A percentile compares a stretch with the other conserved stretches of the same genome.
Conservation (phyloP, 2,888 invertebrate genomes). For the Orchestes rusci region DNA sequence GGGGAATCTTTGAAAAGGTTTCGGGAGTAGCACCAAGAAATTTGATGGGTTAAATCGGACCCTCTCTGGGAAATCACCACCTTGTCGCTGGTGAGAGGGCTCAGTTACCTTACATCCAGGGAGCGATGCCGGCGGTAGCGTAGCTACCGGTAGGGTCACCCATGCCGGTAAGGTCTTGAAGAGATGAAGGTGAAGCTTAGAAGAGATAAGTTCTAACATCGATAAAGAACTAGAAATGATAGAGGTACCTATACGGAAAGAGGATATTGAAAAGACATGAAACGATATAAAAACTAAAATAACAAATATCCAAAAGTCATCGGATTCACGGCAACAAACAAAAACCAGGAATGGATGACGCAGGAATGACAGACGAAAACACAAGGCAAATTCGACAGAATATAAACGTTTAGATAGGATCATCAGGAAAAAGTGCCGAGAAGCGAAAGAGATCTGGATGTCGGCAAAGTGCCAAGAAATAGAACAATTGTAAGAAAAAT, state of each 20-base stretch:
- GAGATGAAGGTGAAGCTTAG: no score
- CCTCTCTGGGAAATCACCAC: no score
- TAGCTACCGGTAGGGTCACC: no score
- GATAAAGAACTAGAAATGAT: slow-evolving; percentile 4
- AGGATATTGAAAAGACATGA: neutral
- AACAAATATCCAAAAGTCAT: slow-evolving; percentile 1
- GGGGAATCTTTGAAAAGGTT: no score
- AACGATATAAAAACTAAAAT: slow-evolving; percentile 2
- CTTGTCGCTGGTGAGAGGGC: no score
- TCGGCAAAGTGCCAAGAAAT: slow-evolving; percentile 1
- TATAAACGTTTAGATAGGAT: neutral
- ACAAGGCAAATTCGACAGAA: slow-evolving; percentile 2
- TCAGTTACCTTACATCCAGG: no score
- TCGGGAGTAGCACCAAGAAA: no score
- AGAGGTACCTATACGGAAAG: neutral
- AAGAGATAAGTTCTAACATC: slow-evolving; percentile 1
- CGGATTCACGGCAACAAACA: neutral
- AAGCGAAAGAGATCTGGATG: slow-evolving; percentile 1
- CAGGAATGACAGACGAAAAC: slow-evolving; percentile 1
- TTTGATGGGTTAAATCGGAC: no score
- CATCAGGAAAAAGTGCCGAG: neutral
- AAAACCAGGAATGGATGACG: slow-evolving; percentile 1
- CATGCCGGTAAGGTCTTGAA: no score
- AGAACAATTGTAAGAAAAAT: slow-evolving; percentile 1
- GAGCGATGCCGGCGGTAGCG: no score